A percentile compares a stretch with the other conserved stretches of the same genome.
These are phyloP conservation scores for Tenebrio molitor DNA, from an alignment of 1,140 invertebrate genomes.

Conservation along the genomic window DNA sequence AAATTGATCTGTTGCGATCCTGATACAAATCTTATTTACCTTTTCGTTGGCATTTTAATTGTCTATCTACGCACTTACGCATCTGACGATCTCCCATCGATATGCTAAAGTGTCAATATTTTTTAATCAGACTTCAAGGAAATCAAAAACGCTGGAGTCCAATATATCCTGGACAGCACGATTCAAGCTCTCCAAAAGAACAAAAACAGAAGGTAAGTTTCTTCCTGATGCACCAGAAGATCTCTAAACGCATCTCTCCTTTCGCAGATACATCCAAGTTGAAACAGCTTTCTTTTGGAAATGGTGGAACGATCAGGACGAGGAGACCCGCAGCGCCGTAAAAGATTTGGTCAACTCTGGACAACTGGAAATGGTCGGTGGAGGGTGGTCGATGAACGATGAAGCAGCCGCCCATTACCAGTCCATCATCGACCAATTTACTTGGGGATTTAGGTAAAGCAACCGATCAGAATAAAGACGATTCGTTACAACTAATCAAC, in stretches of 20 bases:
- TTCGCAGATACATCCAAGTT: conserved; percentile 60
- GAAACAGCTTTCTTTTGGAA: conserved; percentile 69
- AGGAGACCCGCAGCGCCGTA: conserved; percentile 67
- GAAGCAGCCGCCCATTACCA: conserved; percentile 85
- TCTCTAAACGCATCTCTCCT: neutral
- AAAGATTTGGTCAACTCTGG: conserved; percentile 70
- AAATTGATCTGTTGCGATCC: too few relatives aligned
- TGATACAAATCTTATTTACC: too few relatives aligned
- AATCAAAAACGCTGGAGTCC: conserved; percentile 50
- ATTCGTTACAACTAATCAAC: neutral
- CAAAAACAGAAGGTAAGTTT: conserved; percentile 57
- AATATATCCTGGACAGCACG: conserved; percentile 56
- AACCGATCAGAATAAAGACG: neutral
- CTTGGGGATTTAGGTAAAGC: conserved; percentile 72
- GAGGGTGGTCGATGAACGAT: conserved; percentile 85
- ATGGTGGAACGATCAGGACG: conserved; percentile 78
- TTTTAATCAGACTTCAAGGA: neutral
- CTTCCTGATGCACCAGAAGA: too few relatives aligned
- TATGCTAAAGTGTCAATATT: too few relatives aligned
- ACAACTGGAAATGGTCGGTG: conserved; percentile 81
- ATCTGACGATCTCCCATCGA: too few relatives aligned
- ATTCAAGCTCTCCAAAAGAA: conserved; percentile 52
- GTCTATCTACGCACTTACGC: too few relatives aligned
- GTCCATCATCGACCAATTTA: conserved; percentile 87
- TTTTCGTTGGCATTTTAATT: too few relatives aligned